A percentile compares a stretch with the other conserved stretches of the same genome.
Evolutionary conservation across 2,797 vertebrate species (phyloP).

Genomic region (Melanotaenia parkinsoni): DNA sequence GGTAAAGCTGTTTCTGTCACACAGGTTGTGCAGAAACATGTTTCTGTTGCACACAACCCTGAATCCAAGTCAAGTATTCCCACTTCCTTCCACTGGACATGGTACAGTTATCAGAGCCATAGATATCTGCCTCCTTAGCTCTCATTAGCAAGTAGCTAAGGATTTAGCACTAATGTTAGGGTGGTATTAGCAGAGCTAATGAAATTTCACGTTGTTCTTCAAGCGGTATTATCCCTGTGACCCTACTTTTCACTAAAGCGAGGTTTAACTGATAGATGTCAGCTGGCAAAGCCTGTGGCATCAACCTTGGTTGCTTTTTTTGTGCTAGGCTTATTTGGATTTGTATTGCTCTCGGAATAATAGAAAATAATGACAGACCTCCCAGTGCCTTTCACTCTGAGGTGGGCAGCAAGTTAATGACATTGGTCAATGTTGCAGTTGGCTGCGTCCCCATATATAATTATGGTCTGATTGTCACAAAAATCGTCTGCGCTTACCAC

Average conservation of each 20-base stretch:
- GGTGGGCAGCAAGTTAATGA: slow-evolving; percentile 81
- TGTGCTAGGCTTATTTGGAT: slow-evolving; percentile 69
- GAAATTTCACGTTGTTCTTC: slow-evolving; percentile 78
- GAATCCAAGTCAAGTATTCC: slow-evolving; percentile 47
- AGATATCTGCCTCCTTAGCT: slow-evolving; percentile 67
- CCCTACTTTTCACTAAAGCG: slow-evolving; percentile 66
- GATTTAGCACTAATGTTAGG: slow-evolving; percentile 79
- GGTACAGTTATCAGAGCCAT: slow-evolving; percentile 51
- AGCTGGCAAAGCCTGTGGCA: slow-evolving; percentile 67
- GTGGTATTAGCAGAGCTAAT: slow-evolving; percentile 78
- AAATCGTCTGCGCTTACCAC: slow-evolving; percentile 63
- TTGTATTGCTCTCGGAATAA: slow-evolving; percentile 77
- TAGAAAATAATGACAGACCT: slow-evolving; percentile 79
- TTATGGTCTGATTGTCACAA: slow-evolving; percentile 82
- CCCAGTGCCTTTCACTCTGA: slow-evolving; percentile 68
- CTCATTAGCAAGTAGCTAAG: slow-evolving; percentile 68
- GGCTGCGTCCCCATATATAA: slow-evolving; percentile 79
- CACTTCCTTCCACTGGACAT: slow-evolving; percentile 55
- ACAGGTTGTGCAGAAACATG: slow-evolving; percentile 44
- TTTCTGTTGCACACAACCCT: slow-evolving; percentile 45
- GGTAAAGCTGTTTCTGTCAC: slow-evolving; percentile 37
- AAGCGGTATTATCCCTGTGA: slow-evolving; percentile 76
- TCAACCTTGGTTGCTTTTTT: slow-evolving; percentile 57
- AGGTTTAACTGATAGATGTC: slow-evolving; percentile 75
- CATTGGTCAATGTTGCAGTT: slow-evolving; percentile 75